Conservation (phyloP, 2,888 invertebrate species). For the Tenthredo livida region DNA sequence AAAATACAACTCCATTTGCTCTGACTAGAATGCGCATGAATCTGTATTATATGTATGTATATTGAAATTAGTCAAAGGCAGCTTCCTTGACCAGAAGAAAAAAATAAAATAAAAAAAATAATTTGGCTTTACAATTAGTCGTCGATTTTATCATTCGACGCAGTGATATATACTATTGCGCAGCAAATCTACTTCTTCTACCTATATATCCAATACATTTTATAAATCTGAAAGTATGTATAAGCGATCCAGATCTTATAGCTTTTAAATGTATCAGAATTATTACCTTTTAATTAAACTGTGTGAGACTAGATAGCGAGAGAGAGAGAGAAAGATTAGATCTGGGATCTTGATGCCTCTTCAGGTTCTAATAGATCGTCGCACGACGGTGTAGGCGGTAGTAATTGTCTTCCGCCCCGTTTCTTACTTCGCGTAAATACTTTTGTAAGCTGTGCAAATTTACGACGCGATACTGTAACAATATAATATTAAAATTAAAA, state of each 20-base stretch:
- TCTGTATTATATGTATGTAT: neutral
- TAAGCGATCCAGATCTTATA: neutral
- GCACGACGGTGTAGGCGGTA: constrained; percentile 76
- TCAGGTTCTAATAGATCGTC: constrained; percentile 76
- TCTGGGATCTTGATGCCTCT: constrained; percentile 72
- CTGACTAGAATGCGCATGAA: neutral
- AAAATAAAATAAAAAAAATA: neutral
- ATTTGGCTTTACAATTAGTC: constrained; percentile 3
- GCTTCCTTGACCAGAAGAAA: neutral
- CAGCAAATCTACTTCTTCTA: constrained; percentile 32
- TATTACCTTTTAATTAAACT: neutral
- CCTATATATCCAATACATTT: constrained; percentile 19
- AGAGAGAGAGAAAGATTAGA: constrained; percentile 63
- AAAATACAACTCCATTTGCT: constrained; percentile 13
- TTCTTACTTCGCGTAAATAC: constrained; percentile 84
- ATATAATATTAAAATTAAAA: constrained; percentile 50
- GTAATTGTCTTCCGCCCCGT: constrained; percentile 73
- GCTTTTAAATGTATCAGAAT: neutral
- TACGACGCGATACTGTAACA: constrained; percentile 86
- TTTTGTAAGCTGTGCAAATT: constrained; percentile 89
- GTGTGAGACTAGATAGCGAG: constrained; percentile 16
- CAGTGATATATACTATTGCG: constrained; percentile 25
- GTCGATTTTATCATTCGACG: neutral
- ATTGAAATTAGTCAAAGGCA: neutral
- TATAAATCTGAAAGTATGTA: constrained; percentile 30